phyloP scores from a whole-genome alignment of 2,113 vertebrate genomes.

The Tachycineta bicolor region DNA sequence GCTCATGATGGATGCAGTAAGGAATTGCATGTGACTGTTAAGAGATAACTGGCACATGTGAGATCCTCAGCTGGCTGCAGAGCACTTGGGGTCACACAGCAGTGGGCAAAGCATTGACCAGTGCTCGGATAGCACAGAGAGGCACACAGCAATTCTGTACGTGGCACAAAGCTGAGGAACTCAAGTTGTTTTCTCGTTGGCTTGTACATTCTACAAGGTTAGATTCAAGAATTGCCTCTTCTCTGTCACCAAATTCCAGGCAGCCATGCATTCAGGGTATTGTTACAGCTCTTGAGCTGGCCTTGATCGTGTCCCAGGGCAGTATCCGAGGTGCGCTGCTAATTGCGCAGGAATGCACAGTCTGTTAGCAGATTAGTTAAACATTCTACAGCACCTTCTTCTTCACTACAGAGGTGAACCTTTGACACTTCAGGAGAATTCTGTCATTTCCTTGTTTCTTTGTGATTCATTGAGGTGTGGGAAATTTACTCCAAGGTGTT shows the following conservation, averaged over 20 bases:
- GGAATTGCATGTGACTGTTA: background rate
- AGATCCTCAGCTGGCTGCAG: background rate
- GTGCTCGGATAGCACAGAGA: background rate
- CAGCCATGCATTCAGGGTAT: background rate
- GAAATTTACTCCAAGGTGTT: background rate
- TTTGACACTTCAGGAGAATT: constrained; percentile 38
- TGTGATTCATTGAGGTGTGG: constrained; percentile 34
- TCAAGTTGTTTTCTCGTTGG: background rate
- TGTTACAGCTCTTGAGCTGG: background rate
- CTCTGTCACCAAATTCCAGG: background rate
- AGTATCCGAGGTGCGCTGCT: background rate
- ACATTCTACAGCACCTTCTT: constrained; percentile 1
- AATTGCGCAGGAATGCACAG: background rate
- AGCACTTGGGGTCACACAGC: rapidly evolving
- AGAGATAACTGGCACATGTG: background rate
- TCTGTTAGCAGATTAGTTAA: constrained; percentile 3
- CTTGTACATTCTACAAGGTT: background rate
- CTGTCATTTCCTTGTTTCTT: constrained; percentile 39
- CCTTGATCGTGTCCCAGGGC: background rate
- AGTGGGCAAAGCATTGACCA: background rate
- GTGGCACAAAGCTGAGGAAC: background rate
- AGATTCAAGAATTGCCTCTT: background rate
- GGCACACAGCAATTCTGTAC: background rate
- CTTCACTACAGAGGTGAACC: background rate
- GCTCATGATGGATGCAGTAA: background rate